Evolutionary conservation across 2,888 invertebrate species (phyloP).

Genomic region (Eulithis prunata): DNA sequence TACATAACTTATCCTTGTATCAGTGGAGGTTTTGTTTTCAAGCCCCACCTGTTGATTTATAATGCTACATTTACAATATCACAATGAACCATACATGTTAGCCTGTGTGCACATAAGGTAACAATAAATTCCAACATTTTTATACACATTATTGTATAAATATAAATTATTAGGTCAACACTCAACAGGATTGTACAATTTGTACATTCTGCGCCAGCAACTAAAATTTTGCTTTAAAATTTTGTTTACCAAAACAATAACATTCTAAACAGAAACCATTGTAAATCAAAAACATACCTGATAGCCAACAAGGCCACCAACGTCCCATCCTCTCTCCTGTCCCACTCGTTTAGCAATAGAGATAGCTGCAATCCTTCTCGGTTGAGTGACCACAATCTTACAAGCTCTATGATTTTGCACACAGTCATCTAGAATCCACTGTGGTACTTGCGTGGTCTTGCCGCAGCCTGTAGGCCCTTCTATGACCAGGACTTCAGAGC

Average conservation of each 20-base stretch:
- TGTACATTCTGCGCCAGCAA: no score
- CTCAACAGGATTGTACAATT: no score
- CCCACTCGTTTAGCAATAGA: conserved; percentile 94
- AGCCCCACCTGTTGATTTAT: conserved; percentile 86
- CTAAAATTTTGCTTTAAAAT: no score
- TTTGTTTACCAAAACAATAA: no score
- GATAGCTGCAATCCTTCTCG: conserved; percentile 96
- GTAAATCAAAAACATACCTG: conserved; percentile 83
- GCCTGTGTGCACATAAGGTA: no score
- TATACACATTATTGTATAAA: no score
- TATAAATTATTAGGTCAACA: no score
- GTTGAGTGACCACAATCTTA: conserved; percentile 97
- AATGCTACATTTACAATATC: neutral
- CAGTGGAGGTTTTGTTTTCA: conserved; percentile 83
- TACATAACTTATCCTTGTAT: conserved; percentile 92
- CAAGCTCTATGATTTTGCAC: conserved; percentile 86
- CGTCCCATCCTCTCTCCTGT: conserved; percentile 91
- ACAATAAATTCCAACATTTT: no score
- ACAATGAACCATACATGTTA: no score
- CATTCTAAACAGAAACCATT: no score
- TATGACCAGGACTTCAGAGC: conserved; percentile 91
- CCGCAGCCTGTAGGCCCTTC: conserved; percentile 98
- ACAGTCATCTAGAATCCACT: conserved; percentile 94
- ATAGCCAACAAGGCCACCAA: conserved; percentile 94
- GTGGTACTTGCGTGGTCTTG: conserved; percentile 94